Evolutionary conservation across 1,140 invertebrate genomes (phyloP), one percentile per base, ranked within the genome.

Genomic region (Aphidius ervi): DNA sequence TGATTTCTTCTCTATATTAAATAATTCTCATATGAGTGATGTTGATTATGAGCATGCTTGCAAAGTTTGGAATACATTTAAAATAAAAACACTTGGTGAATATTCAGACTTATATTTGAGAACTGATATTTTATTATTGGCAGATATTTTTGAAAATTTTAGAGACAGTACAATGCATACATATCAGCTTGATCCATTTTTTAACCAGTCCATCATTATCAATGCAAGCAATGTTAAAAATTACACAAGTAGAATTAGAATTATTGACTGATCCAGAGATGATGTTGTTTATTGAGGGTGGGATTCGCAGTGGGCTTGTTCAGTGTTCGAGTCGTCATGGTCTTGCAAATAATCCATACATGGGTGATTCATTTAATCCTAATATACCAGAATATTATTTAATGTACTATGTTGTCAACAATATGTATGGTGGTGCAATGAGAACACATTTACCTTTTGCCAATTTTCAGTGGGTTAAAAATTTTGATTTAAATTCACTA

Each of bases 361-460:
- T 82, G 63, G 46, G 20, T 5, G 48, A 31, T 7, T 1, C 23
- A 5, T 50, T 50, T 9, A 6, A 50, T 23, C 65, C 37, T 0
- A 9, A 46, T 23, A 77, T 64, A 52, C 58, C 23, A 9, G 57
- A 50, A 45, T 72, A 68, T 9, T 81, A 71, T 69, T 46, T 83
- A 20, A 65, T 73, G 31, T 83, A 84, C 69, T 72, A 76, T 41
- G 82, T 84, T 76, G 73, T 72, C 9, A 84, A 84, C 67, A 85
- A 84, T 72, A 67, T 83, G 50, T 85, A 86, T 75, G 82, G 82
- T 9, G 75, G 65, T 58, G 74, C 75, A 9, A 82, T 84, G 79
- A 74, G 67, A 20, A 66, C 78, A 63, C 66, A 62, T 61, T 67
- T 84, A 46, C 81, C 81, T 20, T 66, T 63, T 23, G 62, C 59